phyloP scores from a whole-genome alignment of 2,888 invertebrate genomes.

The Cyclophora albipunctata region DNA sequence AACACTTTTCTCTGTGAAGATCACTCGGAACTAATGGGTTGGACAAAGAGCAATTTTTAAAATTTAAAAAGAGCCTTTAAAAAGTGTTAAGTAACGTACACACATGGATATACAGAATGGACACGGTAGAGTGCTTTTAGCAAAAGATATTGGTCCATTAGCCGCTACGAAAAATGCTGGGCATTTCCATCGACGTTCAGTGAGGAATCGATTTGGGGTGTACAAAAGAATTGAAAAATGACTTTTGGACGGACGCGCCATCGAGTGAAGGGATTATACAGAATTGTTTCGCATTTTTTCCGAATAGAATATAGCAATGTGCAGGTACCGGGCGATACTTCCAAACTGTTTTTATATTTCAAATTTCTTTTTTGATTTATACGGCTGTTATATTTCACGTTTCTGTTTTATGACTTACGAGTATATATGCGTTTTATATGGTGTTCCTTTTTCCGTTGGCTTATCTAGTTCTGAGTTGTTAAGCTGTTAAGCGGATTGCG shows the following conservation, averaged over 20 bases:
- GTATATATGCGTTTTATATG: too few species aligned
- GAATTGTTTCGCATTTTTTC: slow-evolving; percentile 17
- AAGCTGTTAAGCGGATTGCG: too few species aligned
- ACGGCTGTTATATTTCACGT: too few species aligned
- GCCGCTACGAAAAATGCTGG: slow-evolving; percentile 12
- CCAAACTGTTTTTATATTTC: too few species aligned
- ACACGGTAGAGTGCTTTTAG: slow-evolving; percentile 18
- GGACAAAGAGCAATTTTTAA: slow-evolving; percentile 15
- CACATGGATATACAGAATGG: slow-evolving; percentile 11
- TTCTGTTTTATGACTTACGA: too few species aligned
- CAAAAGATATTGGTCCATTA: slow-evolving; percentile 14
- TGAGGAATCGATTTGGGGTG: slow-evolving; percentile 24
- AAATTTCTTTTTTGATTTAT: too few species aligned
- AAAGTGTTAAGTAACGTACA: slow-evolving; percentile 6
- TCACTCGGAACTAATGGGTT: slow-evolving; percentile 13
- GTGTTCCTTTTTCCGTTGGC: too few species aligned
- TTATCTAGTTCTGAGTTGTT: too few species aligned
- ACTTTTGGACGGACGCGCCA: slow-evolving; percentile 17
- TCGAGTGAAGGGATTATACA: slow-evolving; percentile 15
- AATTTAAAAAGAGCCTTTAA: slow-evolving; percentile 13
- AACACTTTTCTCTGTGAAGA: not conserved
- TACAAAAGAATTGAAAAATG: slow-evolving; percentile 22
- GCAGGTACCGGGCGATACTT: not conserved
- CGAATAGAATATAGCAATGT: slow-evolving; percentile 8
- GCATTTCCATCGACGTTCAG: slow-evolving; percentile 7